Evolutionary conservation across 2,113 vertebrate genomes (phyloP).

Genomic region (Phalacrocorax carbo): DNA sequence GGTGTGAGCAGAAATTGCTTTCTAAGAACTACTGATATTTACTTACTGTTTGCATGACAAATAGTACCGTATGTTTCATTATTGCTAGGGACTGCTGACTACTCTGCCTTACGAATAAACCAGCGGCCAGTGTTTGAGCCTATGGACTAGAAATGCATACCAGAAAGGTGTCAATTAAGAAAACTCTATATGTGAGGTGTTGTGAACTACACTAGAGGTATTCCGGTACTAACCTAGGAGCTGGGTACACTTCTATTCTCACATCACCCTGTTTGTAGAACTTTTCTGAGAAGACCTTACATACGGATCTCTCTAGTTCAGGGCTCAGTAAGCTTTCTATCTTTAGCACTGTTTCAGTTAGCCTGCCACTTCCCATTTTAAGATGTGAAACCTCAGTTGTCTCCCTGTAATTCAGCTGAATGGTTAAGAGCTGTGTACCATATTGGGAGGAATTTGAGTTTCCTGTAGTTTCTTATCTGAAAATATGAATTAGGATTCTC

Average conservation of each 20-base stretch:
- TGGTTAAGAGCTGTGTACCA: background rate
- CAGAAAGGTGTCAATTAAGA: background rate
- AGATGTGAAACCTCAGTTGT: background rate
- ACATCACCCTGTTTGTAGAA: background rate
- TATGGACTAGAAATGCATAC: background rate
- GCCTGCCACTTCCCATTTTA: background rate
- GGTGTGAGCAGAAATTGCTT: background rate
- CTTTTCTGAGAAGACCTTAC: background rate
- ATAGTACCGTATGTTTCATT: background rate
- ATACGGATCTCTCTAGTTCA: background rate
- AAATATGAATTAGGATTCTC: background rate
- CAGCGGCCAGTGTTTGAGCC: background rate
- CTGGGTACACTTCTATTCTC: background rate
- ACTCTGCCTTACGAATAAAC: background rate
- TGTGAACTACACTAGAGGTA: background rate
- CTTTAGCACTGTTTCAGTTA: background rate
- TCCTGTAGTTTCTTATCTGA: background rate
- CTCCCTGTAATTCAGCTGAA: background rate
- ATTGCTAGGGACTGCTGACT: background rate
- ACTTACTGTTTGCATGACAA: background rate
- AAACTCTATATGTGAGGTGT: background rate
- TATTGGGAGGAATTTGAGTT: background rate
- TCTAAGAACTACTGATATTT: background rate
- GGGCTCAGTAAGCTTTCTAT: background rate
- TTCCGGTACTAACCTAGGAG: background rate